A percentile compares a stretch with the other conserved stretches of the same genome.
These are phyloP conservation scores for Marmota flaviventris DNA, from an alignment of 2,113 vertebrate genomes.

Conservation along the genomic window DNA sequence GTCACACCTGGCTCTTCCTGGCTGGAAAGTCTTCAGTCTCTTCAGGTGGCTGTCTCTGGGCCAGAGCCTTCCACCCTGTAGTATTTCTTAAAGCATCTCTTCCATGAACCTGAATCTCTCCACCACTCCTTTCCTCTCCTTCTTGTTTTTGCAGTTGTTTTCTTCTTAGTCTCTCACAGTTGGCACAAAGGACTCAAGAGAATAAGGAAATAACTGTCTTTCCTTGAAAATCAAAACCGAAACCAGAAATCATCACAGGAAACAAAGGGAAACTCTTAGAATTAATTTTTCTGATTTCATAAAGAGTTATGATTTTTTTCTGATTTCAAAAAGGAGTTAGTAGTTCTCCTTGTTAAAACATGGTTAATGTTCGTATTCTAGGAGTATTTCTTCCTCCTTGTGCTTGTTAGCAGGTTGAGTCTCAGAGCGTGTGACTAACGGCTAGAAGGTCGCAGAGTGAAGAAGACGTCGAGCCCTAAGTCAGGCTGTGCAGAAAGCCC, in stretches of 20 bases:
- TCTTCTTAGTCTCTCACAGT: neutral
- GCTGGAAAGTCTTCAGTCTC: neutral
- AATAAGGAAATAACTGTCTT: neutral
- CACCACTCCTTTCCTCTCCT: neutral
- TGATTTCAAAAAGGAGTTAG: neutral
- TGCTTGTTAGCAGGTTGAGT: neutral
- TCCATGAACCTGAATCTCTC: neutral
- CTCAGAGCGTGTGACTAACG: neutral
- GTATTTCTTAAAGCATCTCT: neutral
- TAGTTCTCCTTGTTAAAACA: neutral
- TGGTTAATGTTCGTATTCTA: neutral
- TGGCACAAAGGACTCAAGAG: neutral
- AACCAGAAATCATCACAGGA: neutral
- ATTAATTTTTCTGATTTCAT: neutral
- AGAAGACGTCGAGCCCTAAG: neutral
- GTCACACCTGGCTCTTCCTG: neutral
- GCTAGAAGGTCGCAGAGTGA: neutral
- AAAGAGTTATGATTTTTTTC: too few relatives aligned
- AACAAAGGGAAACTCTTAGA: slow-evolving; percentile 3
- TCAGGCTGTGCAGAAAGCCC: neutral
- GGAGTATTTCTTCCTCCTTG: neutral
- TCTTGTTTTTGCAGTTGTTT: neutral
- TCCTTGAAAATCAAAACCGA: slow-evolving; percentile 38
- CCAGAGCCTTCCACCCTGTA: neutral
- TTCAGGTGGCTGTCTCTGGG: neutral